A percentile compares a stretch with the other conserved stretches of the same genome.
Evolutionary conservation across 2,797 vertebrate species (phyloP).

Genomic region (Rachycentron canadum): DNA sequence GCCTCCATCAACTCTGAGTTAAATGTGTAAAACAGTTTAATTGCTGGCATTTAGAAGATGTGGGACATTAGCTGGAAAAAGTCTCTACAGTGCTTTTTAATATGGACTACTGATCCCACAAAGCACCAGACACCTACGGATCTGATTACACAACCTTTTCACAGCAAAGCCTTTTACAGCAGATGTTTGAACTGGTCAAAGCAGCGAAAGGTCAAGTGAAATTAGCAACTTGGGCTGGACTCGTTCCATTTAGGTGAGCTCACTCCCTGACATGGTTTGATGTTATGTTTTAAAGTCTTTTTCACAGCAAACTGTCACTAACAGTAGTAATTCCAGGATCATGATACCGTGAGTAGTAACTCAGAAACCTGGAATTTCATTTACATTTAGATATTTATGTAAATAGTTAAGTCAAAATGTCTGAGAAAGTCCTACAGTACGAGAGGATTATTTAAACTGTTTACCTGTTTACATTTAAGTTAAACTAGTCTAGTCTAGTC

Average conservation of each 20-base stretch:
- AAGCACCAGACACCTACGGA: background rate
- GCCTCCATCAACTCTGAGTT: background rate
- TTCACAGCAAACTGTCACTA: too few relatives aligned
- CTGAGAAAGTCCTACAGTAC: background rate
- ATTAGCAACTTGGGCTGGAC: background rate
- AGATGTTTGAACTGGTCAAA: background rate
- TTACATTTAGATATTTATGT: background rate
- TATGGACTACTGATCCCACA: background rate
- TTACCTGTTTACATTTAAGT: too few relatives aligned
- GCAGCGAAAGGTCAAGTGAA: background rate
- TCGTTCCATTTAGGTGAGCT: background rate
- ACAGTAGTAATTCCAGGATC: too few relatives aligned
- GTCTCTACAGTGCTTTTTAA: background rate
- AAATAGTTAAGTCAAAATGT: background rate
- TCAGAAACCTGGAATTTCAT: background rate
- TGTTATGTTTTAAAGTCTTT: too few relatives aligned
- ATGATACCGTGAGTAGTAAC: too few relatives aligned
- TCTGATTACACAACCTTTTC: background rate
- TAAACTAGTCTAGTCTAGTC: too few relatives aligned
- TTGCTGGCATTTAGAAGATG: background rate
- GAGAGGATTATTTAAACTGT: background rate
- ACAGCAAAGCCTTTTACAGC: background rate
- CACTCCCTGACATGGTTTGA: background rate
- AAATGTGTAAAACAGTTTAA: background rate
- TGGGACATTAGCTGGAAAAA: background rate